A percentile compares a stretch with the other conserved stretches of the same genome.
Conservation (phyloP, 2,113 vertebrate genomes). For the Plecotus auritus region DNA sequence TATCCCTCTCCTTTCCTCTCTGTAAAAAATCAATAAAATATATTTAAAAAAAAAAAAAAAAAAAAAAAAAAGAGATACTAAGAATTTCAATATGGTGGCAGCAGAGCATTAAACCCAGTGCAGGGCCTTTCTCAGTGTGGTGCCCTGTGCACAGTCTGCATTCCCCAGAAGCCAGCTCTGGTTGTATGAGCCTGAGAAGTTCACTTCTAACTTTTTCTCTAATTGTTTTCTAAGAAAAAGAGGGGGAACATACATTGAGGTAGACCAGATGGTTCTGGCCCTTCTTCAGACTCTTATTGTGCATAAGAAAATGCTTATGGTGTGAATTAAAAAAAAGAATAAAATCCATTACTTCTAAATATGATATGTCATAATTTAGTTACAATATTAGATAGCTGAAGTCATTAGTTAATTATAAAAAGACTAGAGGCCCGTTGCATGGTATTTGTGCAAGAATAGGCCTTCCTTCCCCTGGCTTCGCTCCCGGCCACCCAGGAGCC, state of each 20-base stretch:
- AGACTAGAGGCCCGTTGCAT: not conserved
- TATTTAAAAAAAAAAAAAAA: too few relatives aligned
- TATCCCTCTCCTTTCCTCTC: too few relatives aligned
- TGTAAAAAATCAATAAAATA: too few relatives aligned
- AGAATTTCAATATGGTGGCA: not conserved
- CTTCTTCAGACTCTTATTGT: not conserved
- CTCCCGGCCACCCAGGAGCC: too few relatives aligned
- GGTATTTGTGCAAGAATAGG: too few relatives aligned
- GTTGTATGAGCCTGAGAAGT: not conserved
- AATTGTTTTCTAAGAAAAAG: not conserved
- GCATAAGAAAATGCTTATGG: not conserved
- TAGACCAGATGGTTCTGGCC: not conserved
- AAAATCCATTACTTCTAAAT: not conserved
- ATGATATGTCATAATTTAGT: not conserved
- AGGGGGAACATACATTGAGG: not conserved
- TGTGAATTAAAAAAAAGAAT: not conserved
- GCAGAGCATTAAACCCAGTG: not conserved
- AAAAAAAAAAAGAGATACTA: not conserved
- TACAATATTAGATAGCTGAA: not conserved
- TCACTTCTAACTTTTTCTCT: not conserved
- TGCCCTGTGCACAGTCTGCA: accelerated
- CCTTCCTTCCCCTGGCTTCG: too few relatives aligned
- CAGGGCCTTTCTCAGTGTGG: not conserved
- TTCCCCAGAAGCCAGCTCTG: not conserved
- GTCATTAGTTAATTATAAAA: not conserved